A percentile compares a stretch with the other conserved stretches of the same genome.
Evolutionary conservation across 2,797 vertebrate species (phyloP).

Genomic region (Sebastes itinus): DNA sequence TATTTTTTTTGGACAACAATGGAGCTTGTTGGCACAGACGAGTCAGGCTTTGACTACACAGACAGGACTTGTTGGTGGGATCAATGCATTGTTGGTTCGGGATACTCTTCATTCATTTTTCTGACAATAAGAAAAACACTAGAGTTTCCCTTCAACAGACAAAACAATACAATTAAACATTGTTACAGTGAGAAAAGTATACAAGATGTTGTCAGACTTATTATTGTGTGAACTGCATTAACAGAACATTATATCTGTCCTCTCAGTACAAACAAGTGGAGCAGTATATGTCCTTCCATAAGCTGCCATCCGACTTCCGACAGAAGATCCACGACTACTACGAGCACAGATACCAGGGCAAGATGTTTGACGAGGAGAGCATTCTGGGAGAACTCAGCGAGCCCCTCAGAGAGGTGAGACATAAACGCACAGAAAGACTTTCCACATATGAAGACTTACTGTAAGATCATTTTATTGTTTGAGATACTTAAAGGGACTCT

Average conservation of each 20-base stretch:
- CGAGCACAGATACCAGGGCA: conserved; percentile 97
- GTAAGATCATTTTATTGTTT: background rate
- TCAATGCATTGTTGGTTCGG: conserved; percentile 3
- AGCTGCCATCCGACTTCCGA: conserved; percentile 95
- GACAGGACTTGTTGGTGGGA: background rate
- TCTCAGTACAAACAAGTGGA: conserved; percentile 97
- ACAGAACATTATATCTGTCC: conserved; percentile 44
- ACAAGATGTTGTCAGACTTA: background rate
- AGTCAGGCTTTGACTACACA: background rate
- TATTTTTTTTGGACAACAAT: background rate
- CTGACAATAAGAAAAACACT: background rate
- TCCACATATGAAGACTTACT: background rate
- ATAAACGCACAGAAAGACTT: background rate
- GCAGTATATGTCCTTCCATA: conserved; percentile 99
- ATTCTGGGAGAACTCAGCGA: conserved; percentile 96
- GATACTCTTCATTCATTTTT: background rate
- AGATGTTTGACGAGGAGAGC: conserved; percentile 99
- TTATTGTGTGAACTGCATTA: background rate
- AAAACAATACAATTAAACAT: background rate
- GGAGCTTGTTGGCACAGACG: background rate
- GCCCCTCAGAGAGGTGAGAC: conserved; percentile 91
- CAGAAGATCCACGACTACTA: conserved; percentile 99
- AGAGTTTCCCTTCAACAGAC: background rate
- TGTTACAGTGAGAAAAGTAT: background rate
- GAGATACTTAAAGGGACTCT: background rate